phyloP scores from a whole-genome alignment of 2,113 vertebrate genomes.

The Urocolius indicus region DNA sequence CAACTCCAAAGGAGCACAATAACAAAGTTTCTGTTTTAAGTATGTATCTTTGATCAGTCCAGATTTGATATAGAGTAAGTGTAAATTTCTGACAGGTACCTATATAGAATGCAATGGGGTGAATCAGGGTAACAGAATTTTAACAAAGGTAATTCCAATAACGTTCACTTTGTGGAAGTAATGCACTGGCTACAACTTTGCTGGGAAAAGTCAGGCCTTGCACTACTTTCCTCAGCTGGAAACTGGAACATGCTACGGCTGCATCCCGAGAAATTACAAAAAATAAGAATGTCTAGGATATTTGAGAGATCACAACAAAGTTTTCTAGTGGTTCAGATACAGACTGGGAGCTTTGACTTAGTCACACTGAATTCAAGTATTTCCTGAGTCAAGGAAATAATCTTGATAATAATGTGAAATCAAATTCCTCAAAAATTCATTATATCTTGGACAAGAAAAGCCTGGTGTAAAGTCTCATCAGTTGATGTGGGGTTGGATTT shows the following conservation, averaged over 20 bases:
- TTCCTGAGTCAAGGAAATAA: not conserved
- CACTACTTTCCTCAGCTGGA: not conserved
- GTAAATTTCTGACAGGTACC: not conserved
- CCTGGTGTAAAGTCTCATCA: not conserved
- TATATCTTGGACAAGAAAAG: not conserved
- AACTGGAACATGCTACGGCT: not conserved
- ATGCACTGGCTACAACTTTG: not conserved
- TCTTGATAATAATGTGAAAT: not conserved
- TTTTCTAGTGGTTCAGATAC: not conserved
- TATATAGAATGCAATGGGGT: not conserved
- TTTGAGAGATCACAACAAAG: not conserved
- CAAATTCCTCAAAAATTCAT: not conserved
- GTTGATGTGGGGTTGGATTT: not conserved
- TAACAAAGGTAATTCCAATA: not conserved
- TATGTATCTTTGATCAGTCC: not conserved
- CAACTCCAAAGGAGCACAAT: not conserved
- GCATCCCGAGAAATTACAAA: not conserved
- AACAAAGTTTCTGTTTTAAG: not conserved
- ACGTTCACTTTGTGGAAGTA: not conserved
- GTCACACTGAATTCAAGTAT: not conserved
- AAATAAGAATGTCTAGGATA: not conserved
- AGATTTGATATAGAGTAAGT: not conserved
- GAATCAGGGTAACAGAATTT: not conserved
- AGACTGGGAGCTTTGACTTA: not conserved
- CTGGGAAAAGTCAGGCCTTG: not conserved